These are phyloP conservation scores for Plemyria rubiginata DNA, from an alignment of 2,888 invertebrate genomes.

Conservation along the genomic window DNA sequence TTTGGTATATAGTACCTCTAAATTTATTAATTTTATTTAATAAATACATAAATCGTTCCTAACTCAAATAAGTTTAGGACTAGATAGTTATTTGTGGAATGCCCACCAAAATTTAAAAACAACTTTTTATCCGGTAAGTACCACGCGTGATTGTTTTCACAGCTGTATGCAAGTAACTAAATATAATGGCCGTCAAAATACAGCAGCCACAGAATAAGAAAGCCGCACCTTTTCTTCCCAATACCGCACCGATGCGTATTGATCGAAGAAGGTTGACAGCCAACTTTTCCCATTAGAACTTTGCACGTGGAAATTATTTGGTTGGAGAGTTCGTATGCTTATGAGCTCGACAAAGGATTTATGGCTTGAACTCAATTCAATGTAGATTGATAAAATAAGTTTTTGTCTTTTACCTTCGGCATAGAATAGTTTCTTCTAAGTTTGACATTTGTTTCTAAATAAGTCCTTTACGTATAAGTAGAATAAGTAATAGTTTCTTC, in stretches of 20 bases:
- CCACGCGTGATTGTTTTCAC: too few relatives aligned
- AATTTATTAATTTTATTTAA: too few relatives aligned
- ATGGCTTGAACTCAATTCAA: conserved; percentile 36
- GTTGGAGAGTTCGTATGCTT: conserved; percentile 49
- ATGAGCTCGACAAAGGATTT: conserved; percentile 52
- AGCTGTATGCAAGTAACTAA: too few relatives aligned
- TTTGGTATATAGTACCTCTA: too few relatives aligned
- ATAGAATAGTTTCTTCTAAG: not conserved
- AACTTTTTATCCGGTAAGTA: too few relatives aligned
- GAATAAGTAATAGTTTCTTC: too few relatives aligned
- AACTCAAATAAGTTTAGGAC: too few relatives aligned
- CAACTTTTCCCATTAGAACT: conserved; percentile 75
- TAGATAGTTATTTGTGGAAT: too few relatives aligned
- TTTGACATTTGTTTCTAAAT: too few relatives aligned
- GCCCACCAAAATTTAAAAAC: too few relatives aligned
- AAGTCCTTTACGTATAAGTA: too few relatives aligned
- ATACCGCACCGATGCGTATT: conserved; percentile 50
- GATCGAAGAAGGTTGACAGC: conserved; percentile 58
- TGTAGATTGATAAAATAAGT: conserved; percentile 27
- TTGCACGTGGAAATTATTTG: conserved; percentile 67
- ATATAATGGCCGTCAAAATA: not conserved
- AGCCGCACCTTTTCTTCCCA: conserved; percentile 39
- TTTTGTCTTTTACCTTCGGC: conserved; percentile 2
- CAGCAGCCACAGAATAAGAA: not conserved
- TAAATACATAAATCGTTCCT: too few relatives aligned